Base-by-base conservation (phyloP, 2,113 vertebrate species). In the Pangasianodon gigas region DNA sequence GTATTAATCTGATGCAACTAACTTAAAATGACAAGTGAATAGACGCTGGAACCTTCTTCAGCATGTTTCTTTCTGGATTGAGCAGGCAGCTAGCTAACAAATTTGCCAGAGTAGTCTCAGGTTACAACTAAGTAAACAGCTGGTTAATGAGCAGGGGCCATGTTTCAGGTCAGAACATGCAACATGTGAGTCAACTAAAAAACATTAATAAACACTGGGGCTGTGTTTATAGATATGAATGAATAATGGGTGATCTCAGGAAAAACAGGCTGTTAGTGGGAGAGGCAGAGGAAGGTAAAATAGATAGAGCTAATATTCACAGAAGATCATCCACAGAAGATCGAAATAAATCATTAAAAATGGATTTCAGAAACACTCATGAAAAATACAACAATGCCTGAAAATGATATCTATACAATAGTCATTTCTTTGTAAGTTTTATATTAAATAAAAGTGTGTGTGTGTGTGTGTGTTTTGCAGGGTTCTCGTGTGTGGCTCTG, bases 401-500 rank as follows among this genome's bases (percentile, higher is more conserved):
- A 58, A 82, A 82, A 54, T 16, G 6, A 32, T 44, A 60, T 84
- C 2, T 62, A 41, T 16, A 81, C 5, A 52, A 54, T 51, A 51
- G 6, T 29, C 13, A 54, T 32, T 29, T 81, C 29, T 81, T 32
- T 52, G 14, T 52, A 81, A 18, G 51, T 19, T 52, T 32, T 54
- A 52, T 32, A 37, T 81, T 7, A 7, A 26, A 44, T 46, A 26
- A 46, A 14, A 62, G 19, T 60, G 54, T 84, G 48, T 56, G 19
- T 86, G 18, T 75, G 65, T 74, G 16, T 91, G 24, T 46, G 44
- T 86, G 52, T 88, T 92, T 1, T 94, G 16, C 95, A 99, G 98
- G 98, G 98, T 3, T 95, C 97, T 41, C 97, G 97, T 8, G 97
- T 99, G 90, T 99, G 98, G 98, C 92, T 99, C 89, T 94, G 96